These are phyloP conservation scores for Crioceris asparagi DNA, from an alignment of 2,888 invertebrate species.

Conservation along the genomic window DNA sequence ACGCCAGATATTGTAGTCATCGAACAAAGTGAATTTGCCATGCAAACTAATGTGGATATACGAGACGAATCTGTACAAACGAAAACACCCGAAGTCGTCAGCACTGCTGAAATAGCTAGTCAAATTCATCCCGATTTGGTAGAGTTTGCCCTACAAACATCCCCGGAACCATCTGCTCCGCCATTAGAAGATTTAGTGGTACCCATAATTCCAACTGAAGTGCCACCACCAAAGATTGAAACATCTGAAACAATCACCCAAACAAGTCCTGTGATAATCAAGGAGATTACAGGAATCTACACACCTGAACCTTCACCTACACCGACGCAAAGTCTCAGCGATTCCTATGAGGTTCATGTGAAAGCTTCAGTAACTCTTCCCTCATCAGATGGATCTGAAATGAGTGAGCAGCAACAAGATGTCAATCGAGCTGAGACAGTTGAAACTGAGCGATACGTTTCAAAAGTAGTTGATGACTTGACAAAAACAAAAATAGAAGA, in stretches of 20 bases:
- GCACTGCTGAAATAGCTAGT: slow-evolving; percentile 24
- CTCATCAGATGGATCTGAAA: slow-evolving; percentile 13
- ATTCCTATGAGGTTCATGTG: slow-evolving; percentile 48
- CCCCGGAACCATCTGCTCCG: slow-evolving; percentile 16
- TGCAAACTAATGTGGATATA: slow-evolving; percentile 31
- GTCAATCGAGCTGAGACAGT: slow-evolving; percentile 4
- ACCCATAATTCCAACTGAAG: slow-evolving; percentile 7
- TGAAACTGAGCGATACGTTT: too few relatives aligned
- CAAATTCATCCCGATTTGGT: slow-evolving; percentile 17
- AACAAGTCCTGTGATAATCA: slow-evolving; percentile 49
- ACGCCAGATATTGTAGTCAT: slow-evolving; percentile 25
- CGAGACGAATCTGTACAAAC: slow-evolving; percentile 36
- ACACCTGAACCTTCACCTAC: slow-evolving; percentile 17
- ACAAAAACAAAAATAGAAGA: not conserved
- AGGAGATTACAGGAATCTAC: slow-evolving; percentile 25
- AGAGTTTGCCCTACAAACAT: slow-evolving; percentile 18
- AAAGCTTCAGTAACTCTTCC: slow-evolving; percentile 48
- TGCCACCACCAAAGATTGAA: slow-evolving; percentile 24
- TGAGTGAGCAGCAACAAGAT: slow-evolving; percentile 1
- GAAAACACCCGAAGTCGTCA: slow-evolving; percentile 33
- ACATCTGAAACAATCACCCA: slow-evolving; percentile 39
- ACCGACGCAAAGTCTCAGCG: slow-evolving; percentile 24
- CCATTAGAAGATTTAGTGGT: slow-evolving; percentile 11
- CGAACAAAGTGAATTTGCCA: slow-evolving; percentile 30
- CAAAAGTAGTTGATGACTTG: too few relatives aligned